A percentile compares a stretch with the other conserved stretches of the same genome.
phyloP scores from a whole-genome alignment of 2,113 vertebrate genomes.

The Osmerus eperlanus region DNA sequence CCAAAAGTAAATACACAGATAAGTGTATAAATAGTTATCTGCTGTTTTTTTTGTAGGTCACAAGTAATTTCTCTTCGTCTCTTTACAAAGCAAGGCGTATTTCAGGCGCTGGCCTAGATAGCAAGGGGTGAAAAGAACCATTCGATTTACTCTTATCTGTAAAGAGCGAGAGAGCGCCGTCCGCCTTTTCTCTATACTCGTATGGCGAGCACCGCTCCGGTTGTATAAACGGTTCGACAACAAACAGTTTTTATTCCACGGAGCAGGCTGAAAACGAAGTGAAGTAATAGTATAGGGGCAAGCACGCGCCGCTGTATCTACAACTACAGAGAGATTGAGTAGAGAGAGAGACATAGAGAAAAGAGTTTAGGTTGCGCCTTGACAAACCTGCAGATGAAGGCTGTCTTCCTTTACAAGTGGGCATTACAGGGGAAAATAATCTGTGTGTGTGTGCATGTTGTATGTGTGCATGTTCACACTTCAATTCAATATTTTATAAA shows the following conservation, averaged over 20 bases:
- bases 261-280: slow-evolving; percentile 33
- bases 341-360: slow-evolving; percentile 3
- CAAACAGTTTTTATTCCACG: slow-evolving; percentile 45
- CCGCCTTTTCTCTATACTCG: slow-evolving; percentile 43
- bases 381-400: background rate
- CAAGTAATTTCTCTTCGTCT: slow-evolving; percentile 66
- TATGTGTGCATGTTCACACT: background rate
- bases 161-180: background rate
- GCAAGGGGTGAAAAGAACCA: slow-evolving; percentile 64
- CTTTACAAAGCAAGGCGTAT: slow-evolving; percentile 67
- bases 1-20: slow-evolving; percentile 68
- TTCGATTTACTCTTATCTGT: slow-evolving; percentile 73
- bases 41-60: slow-evolving; percentile 63
- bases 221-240: slow-evolving; percentile 45
- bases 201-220: slow-evolving; percentile 50
- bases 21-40: slow-evolving; percentile 73
- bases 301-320: background rate
- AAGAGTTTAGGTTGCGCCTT: background rate
- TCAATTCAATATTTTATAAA: too few species aligned
- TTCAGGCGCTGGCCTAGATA: slow-evolving; percentile 66
- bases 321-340: background rate
- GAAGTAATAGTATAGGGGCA: slow-evolving; percentile 43
- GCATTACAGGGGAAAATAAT: slow-evolving; percentile 13
- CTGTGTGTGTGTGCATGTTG: slow-evolving; percentile 37
- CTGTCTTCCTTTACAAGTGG: slow-evolving; percentile 3